Percentiles rank a stretch among this genome's conserved stretches.
Conservation (phyloP, 1,140 invertebrate genomes). For the Lamellibrachia luymesi region DNA sequence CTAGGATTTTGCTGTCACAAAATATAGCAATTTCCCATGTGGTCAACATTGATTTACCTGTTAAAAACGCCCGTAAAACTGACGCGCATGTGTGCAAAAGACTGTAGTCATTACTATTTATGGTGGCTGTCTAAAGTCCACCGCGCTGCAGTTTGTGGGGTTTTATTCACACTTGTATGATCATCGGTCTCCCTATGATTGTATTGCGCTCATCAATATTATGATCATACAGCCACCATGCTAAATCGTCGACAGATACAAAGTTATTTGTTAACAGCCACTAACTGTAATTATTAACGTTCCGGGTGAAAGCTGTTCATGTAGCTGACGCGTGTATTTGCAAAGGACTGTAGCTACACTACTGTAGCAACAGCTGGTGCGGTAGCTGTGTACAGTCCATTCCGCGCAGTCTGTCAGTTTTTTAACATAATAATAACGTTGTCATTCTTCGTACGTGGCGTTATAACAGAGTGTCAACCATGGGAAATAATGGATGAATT, state of each 20-base stretch:
- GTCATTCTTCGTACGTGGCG: too few species aligned
- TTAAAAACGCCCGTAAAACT: background rate
- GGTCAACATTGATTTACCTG: background rate
- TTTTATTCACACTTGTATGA: too few species aligned
- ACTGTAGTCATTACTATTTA: background rate
- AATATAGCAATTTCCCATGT: background rate
- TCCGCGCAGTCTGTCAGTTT: background rate
- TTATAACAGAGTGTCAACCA: too few species aligned
- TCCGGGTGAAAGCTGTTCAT: background rate
- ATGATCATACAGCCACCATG: background rate
- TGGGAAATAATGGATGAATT: too few species aligned
- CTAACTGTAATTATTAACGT: background rate
- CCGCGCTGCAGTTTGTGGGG: background rate
- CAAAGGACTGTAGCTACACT: background rate
- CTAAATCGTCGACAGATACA: background rate
- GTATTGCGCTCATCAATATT: background rate
- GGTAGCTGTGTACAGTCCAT: background rate
- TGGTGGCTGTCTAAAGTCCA: background rate
- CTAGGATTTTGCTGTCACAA: background rate
- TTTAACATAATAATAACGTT: too few species aligned
- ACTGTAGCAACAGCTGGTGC: background rate
- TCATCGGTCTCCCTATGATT: too few species aligned
- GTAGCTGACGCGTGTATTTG: background rate
- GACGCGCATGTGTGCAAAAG: background rate
- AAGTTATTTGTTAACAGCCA: background rate